These are phyloP conservation scores for Tineola bisselliella DNA, from an alignment of 2,888 invertebrate species.

Conservation along the genomic window DNA sequence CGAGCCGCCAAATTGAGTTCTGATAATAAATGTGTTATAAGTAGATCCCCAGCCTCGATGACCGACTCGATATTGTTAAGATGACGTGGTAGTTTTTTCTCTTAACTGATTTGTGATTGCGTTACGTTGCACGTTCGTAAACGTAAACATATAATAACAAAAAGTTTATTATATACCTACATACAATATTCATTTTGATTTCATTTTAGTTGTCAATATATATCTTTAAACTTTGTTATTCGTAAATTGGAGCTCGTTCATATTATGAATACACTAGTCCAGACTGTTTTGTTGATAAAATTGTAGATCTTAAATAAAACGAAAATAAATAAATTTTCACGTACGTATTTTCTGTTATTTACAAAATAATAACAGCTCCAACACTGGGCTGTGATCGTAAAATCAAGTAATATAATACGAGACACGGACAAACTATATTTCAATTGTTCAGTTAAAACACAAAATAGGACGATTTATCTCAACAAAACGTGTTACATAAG, in stretches of 20 bases:
- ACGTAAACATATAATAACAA: neutral
- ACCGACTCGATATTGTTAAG: neutral
- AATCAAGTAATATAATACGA: neutral
- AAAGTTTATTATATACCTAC: neutral
- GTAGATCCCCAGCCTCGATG: neutral
- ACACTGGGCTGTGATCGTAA: no score
- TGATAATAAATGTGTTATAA: neutral
- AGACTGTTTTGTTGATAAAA: no score
- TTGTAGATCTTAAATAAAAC: no score
- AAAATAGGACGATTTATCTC: neutral
- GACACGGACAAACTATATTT: neutral
- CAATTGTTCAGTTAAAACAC: neutral
- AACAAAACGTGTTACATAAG: conserved; percentile 8
- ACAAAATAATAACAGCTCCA: no score
- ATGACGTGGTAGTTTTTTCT: conserved; percentile 3
- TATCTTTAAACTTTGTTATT: no score
- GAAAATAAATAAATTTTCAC: no score
- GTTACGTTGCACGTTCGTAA: neutral
- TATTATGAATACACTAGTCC: no score
- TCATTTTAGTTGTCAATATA: no score
- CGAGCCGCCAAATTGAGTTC: no score
- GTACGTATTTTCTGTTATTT: no score
- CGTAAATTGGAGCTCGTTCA: no score
- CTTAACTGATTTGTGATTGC: conserved; percentile 8
- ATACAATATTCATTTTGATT: no score